Evolutionary conservation across 2,888 invertebrate genomes (phyloP), one percentile per base, ranked within the genome.

Genomic region (Hirtodrosophila trivittata): DNA sequence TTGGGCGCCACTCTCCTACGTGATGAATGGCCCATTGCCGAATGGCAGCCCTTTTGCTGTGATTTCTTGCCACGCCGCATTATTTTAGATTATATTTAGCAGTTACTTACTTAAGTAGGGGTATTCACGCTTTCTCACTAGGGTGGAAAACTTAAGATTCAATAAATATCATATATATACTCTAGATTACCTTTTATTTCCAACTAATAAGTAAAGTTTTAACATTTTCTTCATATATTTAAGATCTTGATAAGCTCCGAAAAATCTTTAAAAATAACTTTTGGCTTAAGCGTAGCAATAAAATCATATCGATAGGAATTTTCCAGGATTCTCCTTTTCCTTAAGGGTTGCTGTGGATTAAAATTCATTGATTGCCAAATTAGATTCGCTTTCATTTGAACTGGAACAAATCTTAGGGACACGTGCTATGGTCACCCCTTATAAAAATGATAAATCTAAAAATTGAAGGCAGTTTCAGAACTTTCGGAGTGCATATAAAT

Each of bases 11-110:
- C 49, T 57, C 64, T 59, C 45, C 46, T 49, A 51, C 46, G 65
- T 76, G 76, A 76, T 77, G 76, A 76, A 76, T 76, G 76, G 77
- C 60, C 69, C 57, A 71, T 56, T 77, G 77, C 60, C 63, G 70
- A 58, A 42, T 54, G 68, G 73, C 78, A 81, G 58, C 82, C 77
- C 67, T 68, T 74, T 71, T 45, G 71, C 54, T 49, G 74, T 80
- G 76, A 76, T 76, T 76, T 77, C 60, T 66, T 41, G 54, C 69
- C 47, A 71, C 72, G 72, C 72, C 72, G 70, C 66, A 70, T 70
- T 70, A 66, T 71, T 70, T 63, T 67, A 58, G 66, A 56, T 64
- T 69, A 58, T 32, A 54, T 25, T 52, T 4, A 35, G 41, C 21
- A 25, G 13, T 28, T 6, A 9, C 8, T 30, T 25, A 7, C 7